Percentiles rank a stretch among this genome's conserved stretches.
These are phyloP conservation scores for Yponomeuta sedellus DNA, from an alignment of 2,888 invertebrate genomes.

Conservation along the genomic window DNA sequence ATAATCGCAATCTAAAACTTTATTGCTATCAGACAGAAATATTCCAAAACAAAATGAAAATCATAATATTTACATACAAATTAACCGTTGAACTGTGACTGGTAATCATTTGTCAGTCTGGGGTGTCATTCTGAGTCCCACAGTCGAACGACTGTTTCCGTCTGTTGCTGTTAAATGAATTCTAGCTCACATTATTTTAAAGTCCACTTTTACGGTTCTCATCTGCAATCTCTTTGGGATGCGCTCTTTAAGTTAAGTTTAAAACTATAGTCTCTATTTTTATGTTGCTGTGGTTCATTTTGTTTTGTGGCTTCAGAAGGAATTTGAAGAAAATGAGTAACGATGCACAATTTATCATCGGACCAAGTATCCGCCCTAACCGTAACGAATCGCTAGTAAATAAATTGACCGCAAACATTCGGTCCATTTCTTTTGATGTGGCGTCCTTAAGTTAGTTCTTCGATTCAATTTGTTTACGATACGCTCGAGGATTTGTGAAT, in stretches of 20 bases:
- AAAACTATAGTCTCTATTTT: constrained; percentile 29
- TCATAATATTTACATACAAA: constrained; percentile 68
- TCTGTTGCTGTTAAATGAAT: constrained; percentile 35
- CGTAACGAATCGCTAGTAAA: constrained; percentile 72
- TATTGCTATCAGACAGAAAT: not conserved
- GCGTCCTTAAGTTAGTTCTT: constrained; percentile 35
- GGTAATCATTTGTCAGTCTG: constrained; percentile 67
- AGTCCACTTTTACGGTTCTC: constrained; percentile 39
- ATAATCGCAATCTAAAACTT: not conserved
- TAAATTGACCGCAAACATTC: constrained; percentile 72
- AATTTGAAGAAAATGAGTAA: constrained; percentile 53
- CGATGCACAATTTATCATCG: constrained; percentile 68
- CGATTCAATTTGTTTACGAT: constrained; percentile 46
- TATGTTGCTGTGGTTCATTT: constrained; percentile 31
- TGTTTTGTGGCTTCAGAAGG: constrained; percentile 24
- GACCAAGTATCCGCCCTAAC: constrained; percentile 70
- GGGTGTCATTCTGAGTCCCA: constrained; percentile 61
- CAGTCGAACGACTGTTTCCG: constrained; percentile 29
- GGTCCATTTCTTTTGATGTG: constrained; percentile 57
- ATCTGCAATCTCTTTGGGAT: constrained; percentile 22
- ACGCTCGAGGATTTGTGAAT: constrained; percentile 29
- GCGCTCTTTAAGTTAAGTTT: constrained; percentile 17
- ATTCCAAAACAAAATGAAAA: constrained; percentile 29
- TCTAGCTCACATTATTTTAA: constrained; percentile 31
- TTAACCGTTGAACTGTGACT: constrained; percentile 65